A percentile compares a stretch with the other conserved stretches of the same genome.
Conservation (phyloP, 2,888 invertebrate species). For the Eupithecia tripunctaria region DNA sequence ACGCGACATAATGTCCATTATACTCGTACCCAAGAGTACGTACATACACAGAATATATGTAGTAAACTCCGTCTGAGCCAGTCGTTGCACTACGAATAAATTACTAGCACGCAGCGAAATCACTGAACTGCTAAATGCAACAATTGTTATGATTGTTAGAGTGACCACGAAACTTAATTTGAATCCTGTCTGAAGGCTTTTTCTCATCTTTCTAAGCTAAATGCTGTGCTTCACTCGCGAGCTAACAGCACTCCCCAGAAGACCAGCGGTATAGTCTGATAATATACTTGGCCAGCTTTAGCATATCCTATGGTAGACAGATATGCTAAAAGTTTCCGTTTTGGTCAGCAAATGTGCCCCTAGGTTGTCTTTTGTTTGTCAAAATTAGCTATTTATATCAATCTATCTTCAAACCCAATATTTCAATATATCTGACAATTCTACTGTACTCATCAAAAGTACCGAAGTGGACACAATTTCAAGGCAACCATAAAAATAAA, state of each 20-base stretch:
- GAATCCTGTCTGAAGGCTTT: not conserved
- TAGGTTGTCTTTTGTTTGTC: no score
- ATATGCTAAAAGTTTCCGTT: no score
- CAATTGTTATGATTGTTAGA: slow-evolving; percentile 26
- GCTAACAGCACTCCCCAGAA: no score
- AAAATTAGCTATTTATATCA: no score
- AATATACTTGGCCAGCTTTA: no score
- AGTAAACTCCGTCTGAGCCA: slow-evolving; percentile 67
- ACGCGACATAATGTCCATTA: slow-evolving; percentile 27
- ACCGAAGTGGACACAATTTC: slow-evolving; percentile 25
- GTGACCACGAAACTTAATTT: not conserved
- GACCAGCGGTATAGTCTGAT: no score
- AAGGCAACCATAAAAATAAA: slow-evolving; percentile 53
- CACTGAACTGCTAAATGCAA: slow-evolving; percentile 51
- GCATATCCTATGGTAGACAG: no score
- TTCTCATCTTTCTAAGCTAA: not conserved
- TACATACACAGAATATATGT: slow-evolving; percentile 65
- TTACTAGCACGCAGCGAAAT: slow-evolving; percentile 59
- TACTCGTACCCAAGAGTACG: slow-evolving; percentile 45
- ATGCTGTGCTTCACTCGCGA: not conserved
- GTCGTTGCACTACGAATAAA: slow-evolving; percentile 61
- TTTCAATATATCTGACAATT: not conserved
- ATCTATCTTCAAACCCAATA: no score
- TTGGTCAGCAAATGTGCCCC: no score
- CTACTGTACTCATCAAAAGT: not conserved